These are phyloP conservation scores for Proisotoma minuta DNA, from an alignment of 2,888 invertebrate species.

Conservation along the genomic window DNA sequence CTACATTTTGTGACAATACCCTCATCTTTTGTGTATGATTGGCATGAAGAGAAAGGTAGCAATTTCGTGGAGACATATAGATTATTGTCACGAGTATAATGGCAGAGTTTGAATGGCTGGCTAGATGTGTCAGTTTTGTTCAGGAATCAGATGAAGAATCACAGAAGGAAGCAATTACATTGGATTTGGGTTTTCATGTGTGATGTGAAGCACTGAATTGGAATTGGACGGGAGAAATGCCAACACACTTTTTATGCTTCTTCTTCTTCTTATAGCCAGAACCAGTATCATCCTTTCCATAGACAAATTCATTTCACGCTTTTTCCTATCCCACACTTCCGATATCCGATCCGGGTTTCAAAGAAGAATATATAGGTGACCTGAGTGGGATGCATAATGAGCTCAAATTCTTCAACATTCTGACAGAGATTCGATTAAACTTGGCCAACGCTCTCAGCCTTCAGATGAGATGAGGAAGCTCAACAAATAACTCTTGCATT, in stretches of 20 bases:
- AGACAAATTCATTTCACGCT: background rate
- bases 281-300: background rate
- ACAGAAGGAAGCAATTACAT: constrained; percentile 9
- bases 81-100: too few relatives aligned
- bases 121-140: constrained; percentile 1
- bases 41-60: too few relatives aligned
- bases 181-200: constrained; percentile 16
- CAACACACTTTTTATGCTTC: constrained; percentile 4
- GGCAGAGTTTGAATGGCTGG: too few relatives aligned
- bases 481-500: too few relatives aligned
- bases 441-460: background rate
- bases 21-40: too few relatives aligned
- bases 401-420: background rate
- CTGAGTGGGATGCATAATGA: constrained; percentile 7
- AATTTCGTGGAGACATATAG: too few relatives aligned
- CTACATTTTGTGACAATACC: too few relatives aligned
- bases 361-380: constrained; percentile 1
- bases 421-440: background rate
- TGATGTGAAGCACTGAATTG: constrained; percentile 11
- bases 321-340: constrained; percentile 5
- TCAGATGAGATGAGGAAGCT: background rate
- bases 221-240: constrained; percentile 20
- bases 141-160: constrained; percentile 3
- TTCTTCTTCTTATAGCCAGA: background rate
- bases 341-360: background rate